Evolutionary conservation across 53 echinoderm and acorn worm genomes (phyloP).

Genomic region (Zoroaster sp.): DNA sequence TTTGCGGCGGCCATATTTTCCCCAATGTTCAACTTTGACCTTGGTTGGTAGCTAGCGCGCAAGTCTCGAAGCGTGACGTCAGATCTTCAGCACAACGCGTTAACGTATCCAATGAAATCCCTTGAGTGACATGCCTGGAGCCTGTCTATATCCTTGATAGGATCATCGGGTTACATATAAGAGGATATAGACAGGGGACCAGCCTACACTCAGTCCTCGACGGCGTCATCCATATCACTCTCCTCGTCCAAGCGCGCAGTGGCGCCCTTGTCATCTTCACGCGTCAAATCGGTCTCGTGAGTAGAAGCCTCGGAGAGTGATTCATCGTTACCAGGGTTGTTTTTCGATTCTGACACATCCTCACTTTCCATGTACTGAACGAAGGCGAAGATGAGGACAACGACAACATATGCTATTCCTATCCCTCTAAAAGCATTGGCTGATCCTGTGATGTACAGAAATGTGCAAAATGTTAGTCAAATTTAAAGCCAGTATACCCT

Average conservation of each 20-base stretch:
- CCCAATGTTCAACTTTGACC: no score
- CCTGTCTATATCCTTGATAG: no score
- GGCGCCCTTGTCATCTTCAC: slow-evolving; percentile 4
- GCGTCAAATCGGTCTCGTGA: background rate
- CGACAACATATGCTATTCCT: slow-evolving; percentile 5
- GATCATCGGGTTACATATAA: no score
- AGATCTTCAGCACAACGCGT: no score
- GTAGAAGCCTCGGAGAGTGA: background rate
- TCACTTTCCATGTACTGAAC: slow-evolving; percentile 37
- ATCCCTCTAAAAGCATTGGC: slow-evolving; percentile 5
- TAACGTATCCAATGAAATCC: no score
- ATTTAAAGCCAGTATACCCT: no score
- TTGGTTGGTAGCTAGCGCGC: no score
- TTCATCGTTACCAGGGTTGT: background rate
- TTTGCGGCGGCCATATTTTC: no score
- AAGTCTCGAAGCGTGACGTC: no score
- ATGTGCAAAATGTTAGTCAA: no score
- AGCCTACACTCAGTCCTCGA: background rate
- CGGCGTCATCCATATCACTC: background rate
- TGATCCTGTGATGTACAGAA: slow-evolving; percentile 10
- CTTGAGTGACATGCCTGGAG: no score
- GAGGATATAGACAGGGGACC: no score
- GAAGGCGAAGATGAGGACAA: slow-evolving; percentile 2
- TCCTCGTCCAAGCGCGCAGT: background rate
- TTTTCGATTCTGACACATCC: background rate